Percentiles rank a stretch among this genome's conserved stretches.
These are phyloP conservation scores for Oligia fasciuncula DNA, from an alignment of 2,888 invertebrate genomes.

Conservation along the genomic window DNA sequence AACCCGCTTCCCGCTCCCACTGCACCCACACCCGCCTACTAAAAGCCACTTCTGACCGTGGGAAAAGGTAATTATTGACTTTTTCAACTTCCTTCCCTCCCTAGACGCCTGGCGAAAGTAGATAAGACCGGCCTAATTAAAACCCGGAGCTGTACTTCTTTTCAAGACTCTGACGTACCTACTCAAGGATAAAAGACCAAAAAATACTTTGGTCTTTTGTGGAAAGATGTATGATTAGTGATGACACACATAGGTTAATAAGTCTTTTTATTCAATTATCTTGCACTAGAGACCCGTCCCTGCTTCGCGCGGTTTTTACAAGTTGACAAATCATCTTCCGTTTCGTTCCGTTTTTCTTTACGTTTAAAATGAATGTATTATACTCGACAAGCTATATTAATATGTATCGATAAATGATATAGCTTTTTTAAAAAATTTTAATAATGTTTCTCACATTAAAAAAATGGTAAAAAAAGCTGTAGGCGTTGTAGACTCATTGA, in stretches of 20 bases:
- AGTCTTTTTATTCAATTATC: background rate
- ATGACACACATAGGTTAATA: background rate
- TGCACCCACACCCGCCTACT: constrained; percentile 67
- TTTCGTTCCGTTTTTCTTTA: too few relatives aligned
- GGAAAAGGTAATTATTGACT: constrained; percentile 88
- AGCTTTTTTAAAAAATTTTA: too few relatives aligned
- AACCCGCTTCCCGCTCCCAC: constrained; percentile 44
- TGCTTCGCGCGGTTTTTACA: background rate
- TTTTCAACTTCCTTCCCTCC: constrained; percentile 79
- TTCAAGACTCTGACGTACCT: constrained; percentile 61
- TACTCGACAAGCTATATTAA: background rate
- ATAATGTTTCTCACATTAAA: too few relatives aligned
- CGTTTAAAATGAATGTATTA: background rate
- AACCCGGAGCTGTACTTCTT: constrained; percentile 75
- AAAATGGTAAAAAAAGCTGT: background rate
- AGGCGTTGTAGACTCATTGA: background rate
- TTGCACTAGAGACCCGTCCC: background rate
- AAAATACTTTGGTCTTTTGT: constrained; percentile 16
- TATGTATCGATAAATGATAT: background rate
- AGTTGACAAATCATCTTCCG: background rate
- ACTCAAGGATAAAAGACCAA: constrained; percentile 13
- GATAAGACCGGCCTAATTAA: constrained; percentile 86
- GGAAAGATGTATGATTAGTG: background rate
- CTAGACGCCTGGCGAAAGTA: constrained; percentile 79
- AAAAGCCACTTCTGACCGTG: constrained; percentile 82